Evolutionary conservation across 1,140 invertebrate genomes (phyloP).

Genomic region (Eufriesea mexicana): DNA sequence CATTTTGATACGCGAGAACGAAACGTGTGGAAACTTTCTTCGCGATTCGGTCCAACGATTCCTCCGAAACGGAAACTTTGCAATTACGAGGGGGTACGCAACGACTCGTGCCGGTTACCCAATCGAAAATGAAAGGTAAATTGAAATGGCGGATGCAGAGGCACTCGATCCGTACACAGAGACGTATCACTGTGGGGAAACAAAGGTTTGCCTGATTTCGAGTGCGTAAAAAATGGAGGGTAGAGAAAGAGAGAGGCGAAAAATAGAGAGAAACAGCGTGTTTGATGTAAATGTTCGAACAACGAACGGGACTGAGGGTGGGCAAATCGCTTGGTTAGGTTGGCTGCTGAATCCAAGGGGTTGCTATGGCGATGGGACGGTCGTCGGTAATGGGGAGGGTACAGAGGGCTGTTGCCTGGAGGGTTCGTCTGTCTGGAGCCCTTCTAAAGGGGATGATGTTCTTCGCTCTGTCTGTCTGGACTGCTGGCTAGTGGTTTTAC

Average conservation of each 20-base stretch:
- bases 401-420: constrained; percentile 52
- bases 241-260: neutral
- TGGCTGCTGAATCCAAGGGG: constrained; percentile 70
- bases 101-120: neutral
- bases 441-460: constrained; percentile 70
- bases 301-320: constrained; percentile 20
- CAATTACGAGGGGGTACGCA: neutral
- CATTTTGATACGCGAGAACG: neutral
- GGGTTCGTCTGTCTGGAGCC: constrained; percentile 72
- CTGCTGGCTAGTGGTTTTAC: constrained; percentile 2
- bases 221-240: constrained; percentile 13
- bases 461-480: constrained; percentile 53
- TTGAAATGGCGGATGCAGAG: neutral
- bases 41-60: neutral
- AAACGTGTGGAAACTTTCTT: neutral
- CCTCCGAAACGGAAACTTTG: neutral
- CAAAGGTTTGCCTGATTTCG: constrained; percentile 37
- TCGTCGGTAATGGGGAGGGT: constrained; percentile 36
- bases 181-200: neutral
- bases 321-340: constrained; percentile 64
- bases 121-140: constrained; percentile 12
- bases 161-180: neutral
- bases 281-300: constrained; percentile 56
- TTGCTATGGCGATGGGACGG: constrained; percentile 75
- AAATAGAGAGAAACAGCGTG: constrained; percentile 27